phyloP scores from a whole-genome alignment of 2,797 vertebrate genomes.

The Lutjanus argentimaculatus region DNA sequence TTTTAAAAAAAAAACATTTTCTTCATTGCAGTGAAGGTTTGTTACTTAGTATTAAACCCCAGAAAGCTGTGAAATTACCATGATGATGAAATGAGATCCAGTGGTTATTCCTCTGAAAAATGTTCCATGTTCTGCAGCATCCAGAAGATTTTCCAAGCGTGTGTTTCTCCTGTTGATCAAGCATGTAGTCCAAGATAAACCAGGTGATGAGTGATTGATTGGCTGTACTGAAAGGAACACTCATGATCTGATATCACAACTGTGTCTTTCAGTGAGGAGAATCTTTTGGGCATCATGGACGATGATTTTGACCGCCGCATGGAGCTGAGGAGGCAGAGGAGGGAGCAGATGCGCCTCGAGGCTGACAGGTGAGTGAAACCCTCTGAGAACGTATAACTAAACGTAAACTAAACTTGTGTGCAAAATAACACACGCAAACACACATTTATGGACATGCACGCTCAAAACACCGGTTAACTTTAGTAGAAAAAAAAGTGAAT shows the following conservation, averaged over 20 bases:
- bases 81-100: neutral
- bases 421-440: neutral
- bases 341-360: slow-evolving; percentile 96
- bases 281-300: slow-evolving; percentile 88
- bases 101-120: neutral
- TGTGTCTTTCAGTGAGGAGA: slow-evolving; percentile 71
- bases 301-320: slow-evolving; percentile 96
- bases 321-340: slow-evolving; percentile 97
- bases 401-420: neutral
- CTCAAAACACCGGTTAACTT: neutral
- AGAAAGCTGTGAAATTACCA: neutral
- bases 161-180: neutral
- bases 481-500: neutral
- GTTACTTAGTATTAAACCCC: neutral
- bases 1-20: neutral
- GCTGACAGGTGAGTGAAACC: slow-evolving; percentile 89
- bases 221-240: neutral
- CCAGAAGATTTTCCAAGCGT: neutral
- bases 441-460: neutral
- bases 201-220: neutral
- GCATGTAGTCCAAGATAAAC: neutral
- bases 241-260: neutral
- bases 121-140: neutral
- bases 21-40: neutral
- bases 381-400: neutral